Base-by-base conservation (phyloP, 2,797 vertebrate species). In the Ctenosaura bakeri region DNA sequence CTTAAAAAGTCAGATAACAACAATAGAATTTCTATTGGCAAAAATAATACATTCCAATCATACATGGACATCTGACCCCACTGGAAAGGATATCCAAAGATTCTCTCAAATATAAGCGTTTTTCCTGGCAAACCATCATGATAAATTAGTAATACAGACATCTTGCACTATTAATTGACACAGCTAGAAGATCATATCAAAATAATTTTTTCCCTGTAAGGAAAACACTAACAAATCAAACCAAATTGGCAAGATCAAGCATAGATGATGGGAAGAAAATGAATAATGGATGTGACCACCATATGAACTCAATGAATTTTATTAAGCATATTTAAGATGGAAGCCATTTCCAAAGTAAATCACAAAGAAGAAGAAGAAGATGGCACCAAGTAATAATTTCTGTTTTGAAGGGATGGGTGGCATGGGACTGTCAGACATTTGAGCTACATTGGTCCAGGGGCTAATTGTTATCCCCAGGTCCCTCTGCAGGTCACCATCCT, bases 81-180 rank as follows among this genome's bases (percentile, higher is more conserved):
- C 86, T 85, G 94, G 91, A 90, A 93, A 76, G 71, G 35, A 10
- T 87, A 92, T 69, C 91, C 89, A 76, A 74, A 74, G n/a, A 92
- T 92, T 94, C 94, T 93, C 90, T 90, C 89, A 95, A 94, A 92
- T 93, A 56, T 88, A 76, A 91, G 92, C 95, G 95, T 95, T 94
- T 95, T 95, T 94, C 85, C 92, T 96, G 95, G 95, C 90, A n/a
- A 90, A 5, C 0, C 80, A 87, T 88, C 6, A 32, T n/a, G 79
- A 90, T 0, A 0, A 29, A 90, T 91, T 90, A 87, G 78, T 88
- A 90, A 54, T 32, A 88, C 79, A 90, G 91, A 89, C 56, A 42
- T 64, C 81, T 76, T 38, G 52, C 71, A 92, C 62, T 62, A 52
- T 91, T 87, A 91, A 93, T 71, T 83, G 84, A 52, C 89, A 95